A percentile compares a stretch with the other conserved stretches of the same genome.
Evolutionary conservation across 1,140 invertebrate genomes (phyloP).

Genomic region (Drosophila gunungcola): DNA sequence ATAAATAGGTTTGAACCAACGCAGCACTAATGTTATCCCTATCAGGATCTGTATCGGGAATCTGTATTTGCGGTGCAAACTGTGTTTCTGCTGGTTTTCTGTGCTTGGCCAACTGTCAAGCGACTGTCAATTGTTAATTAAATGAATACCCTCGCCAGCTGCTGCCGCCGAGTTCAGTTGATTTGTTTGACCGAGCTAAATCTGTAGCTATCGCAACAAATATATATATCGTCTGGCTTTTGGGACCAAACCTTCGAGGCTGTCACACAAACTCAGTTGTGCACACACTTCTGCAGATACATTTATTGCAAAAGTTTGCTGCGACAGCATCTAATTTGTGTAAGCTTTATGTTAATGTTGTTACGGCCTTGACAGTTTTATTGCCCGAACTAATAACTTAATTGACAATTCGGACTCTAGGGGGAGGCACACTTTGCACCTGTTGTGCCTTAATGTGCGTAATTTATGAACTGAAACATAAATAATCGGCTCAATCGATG

Average conservation of each 20-base stretch:
- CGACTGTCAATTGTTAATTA: slow-evolving; percentile 78
- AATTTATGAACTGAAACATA: slow-evolving; percentile 38
- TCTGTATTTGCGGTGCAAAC: background rate
- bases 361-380: slow-evolving; percentile 72
- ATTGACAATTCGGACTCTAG: slow-evolving; percentile 56
- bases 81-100: slow-evolving; percentile 21
- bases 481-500: slow-evolving; percentile 42
- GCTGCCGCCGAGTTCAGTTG: slow-evolving; percentile 58
- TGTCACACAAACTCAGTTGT: slow-evolving; percentile 9
- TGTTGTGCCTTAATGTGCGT: slow-evolving; percentile 33
- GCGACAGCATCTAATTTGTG: slow-evolving; percentile 24
- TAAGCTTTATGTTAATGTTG: slow-evolving; percentile 63
- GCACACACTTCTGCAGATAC: slow-evolving; percentile 24
- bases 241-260: slow-evolving; percentile 3
- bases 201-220: background rate
- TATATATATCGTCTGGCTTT: slow-evolving; percentile 18
- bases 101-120: slow-evolving; percentile 62
- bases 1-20: slow-evolving; percentile 1
- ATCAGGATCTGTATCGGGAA: slow-evolving; percentile 6
- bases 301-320: slow-evolving; percentile 56
- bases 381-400: slow-evolving; percentile 71
- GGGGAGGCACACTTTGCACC: slow-evolving; percentile 14
- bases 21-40: slow-evolving; percentile 20
- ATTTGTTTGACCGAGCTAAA: slow-evolving; percentile 49
- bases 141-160: slow-evolving; percentile 48